Evolutionary conservation across 2,113 vertebrate genomes (phyloP).

Genomic region (Falco punctatus): DNA sequence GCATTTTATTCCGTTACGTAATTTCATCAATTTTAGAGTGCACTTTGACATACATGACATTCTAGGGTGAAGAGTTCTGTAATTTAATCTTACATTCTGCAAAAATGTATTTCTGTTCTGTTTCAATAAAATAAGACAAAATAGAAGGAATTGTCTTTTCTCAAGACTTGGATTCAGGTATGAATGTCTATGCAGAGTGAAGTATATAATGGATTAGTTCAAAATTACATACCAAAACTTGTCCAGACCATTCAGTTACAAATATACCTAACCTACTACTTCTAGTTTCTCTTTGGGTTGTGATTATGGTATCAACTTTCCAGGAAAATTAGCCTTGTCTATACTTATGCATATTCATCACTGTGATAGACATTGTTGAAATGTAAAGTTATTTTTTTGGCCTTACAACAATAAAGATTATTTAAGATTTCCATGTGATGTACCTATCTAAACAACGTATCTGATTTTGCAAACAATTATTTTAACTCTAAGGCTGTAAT

Average conservation of each 20-base stretch:
- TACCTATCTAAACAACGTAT: neutral
- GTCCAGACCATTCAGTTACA: neutral
- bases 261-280: neutral
- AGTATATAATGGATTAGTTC: neutral
- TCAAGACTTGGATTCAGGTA: neutral
- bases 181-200: neutral
- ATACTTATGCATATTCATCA: neutral
- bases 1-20: neutral
- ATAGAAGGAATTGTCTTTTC: neutral
- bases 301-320: neutral
- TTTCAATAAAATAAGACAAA: neutral
- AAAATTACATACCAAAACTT: neutral
- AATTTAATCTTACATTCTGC: neutral
- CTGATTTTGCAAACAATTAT: neutral
- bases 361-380: neutral
- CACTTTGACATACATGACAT: neutral
- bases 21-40: neutral
- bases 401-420: neutral
- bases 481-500: neutral
- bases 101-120: neutral
- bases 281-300: neutral
- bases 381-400: fast-evolving
- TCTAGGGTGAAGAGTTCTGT: neutral
- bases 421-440: neutral
- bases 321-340: neutral